Base-by-base conservation (phyloP, 1,140 invertebrate genomes). In the Arion vulgaris region DNA sequence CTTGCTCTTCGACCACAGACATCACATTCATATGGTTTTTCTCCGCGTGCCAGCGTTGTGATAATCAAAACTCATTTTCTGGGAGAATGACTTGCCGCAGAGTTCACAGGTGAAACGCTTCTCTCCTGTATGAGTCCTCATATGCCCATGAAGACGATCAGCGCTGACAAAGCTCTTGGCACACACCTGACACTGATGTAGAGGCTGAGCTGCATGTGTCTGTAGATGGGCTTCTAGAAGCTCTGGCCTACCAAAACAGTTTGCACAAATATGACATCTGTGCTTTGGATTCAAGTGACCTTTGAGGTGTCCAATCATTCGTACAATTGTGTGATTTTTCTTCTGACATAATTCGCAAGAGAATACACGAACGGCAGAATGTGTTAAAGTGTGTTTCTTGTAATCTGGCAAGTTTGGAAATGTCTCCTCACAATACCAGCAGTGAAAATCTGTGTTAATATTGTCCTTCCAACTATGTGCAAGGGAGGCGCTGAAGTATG, bases 61-160 rank as follows among this genome's bases (percentile, higher is more conserved):
- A 36, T 95, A 94, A 87, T 95, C 95, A 80, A 96, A 91, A 86
- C 96, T 95, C 87, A 96, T 96, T 85, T 95, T 95, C 66, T 1
- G 95, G 90, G 89, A 96, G 88, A 96, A 97, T 26, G 94, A 94
- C 83, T 97, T 95, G 80, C 95, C 95, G 90, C 98, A 99, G 36
- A 96, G 95, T 11, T 93, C 90, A 90, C 98, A 99, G 0, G 94
- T 95, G 92, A 99, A 99, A 91, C 97, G 96, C 92, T 99, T 98
- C 91, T 99, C 98, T 1, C 97, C 98, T 0, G 97, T 98, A 89
- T 98, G 97, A 0, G 97, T 98, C 45, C 97, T 94, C 72, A 96
- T 93, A 91, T 98, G 97, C 39, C 97, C 94, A 0, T 97, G 98
- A 0, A 99, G 93, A 93, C 99, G 98, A 90, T 99, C 98, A 39